Conservation (phyloP, 2,113 vertebrate genomes). For the Sphaerodactylus townsendi region DNA sequence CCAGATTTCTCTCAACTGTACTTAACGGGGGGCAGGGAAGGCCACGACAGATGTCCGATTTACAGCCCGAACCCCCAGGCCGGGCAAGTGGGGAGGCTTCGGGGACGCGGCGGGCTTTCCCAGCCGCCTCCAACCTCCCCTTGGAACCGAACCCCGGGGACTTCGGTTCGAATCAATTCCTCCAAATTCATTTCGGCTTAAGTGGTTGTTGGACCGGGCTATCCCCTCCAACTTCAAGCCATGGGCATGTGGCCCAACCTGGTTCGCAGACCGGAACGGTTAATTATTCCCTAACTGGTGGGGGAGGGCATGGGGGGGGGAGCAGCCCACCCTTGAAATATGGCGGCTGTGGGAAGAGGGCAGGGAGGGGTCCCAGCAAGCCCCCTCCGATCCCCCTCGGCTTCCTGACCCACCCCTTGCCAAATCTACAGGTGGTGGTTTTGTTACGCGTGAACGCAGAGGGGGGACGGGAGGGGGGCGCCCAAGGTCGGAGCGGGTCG, state of each 20-base stretch:
- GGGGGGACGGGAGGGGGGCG: neutral
- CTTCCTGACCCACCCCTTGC: neutral
- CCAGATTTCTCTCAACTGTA: slow-evolving; percentile 4
- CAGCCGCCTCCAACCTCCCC: neutral
- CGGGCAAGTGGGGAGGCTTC: neutral
- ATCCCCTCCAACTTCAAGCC: neutral
- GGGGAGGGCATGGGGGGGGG: neutral
- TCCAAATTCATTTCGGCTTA: neutral
- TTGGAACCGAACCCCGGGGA: neutral
- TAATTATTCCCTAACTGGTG: neutral
- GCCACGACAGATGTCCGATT: neutral
- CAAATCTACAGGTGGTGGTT: neutral
- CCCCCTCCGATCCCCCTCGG: neutral
- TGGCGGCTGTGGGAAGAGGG: neutral
- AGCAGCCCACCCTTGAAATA: neutral
- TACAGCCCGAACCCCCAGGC: neutral
- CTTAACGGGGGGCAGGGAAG: neutral
- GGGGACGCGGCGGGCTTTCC: neutral
- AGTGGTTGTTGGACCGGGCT: neutral
- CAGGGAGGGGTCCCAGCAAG: neutral
- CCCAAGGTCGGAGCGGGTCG: neutral
- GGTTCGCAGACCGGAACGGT: neutral
- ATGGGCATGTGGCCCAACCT: neutral
- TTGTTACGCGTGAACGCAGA: neutral
- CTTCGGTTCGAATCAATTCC: neutral